These are phyloP conservation scores for Heteropelma amictum DNA, from an alignment of 2,888 invertebrate genomes.

Conservation along the genomic window DNA sequence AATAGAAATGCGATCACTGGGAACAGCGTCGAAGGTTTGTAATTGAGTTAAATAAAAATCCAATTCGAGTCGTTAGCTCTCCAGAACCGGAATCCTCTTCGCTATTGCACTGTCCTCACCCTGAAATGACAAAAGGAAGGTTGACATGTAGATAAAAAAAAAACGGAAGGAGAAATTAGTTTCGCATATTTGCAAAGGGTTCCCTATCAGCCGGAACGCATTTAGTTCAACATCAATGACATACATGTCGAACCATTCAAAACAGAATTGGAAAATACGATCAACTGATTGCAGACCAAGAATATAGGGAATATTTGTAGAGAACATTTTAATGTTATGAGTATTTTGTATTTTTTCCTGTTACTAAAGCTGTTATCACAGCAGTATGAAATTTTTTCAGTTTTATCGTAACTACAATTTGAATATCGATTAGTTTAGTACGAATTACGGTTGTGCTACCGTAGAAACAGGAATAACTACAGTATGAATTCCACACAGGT, in stretches of 20 bases:
- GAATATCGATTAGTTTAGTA: no score
- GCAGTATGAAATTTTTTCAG: no score
- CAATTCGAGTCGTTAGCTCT: constrained; percentile 54
- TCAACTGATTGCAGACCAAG: constrained; percentile 21
- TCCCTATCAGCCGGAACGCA: constrained; percentile 44
- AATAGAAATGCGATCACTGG: neutral
- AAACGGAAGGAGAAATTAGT: constrained; percentile 43
- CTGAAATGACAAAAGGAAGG: neutral
- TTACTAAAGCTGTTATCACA: no score
- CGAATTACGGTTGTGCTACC: no score
- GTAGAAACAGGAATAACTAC: no score
- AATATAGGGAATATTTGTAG: no score
- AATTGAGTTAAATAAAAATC: constrained; percentile 58
- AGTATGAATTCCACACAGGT: no score
- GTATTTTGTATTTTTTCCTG: no score
- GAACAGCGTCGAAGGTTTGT: constrained; percentile 10
- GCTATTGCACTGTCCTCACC: neutral
- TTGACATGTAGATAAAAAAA: neutral
- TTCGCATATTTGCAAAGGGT: constrained; percentile 55
- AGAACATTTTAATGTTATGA: no score
- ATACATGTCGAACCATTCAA: constrained; percentile 9
- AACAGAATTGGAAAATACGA: constrained; percentile 25
- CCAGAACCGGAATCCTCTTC: constrained; percentile 19
- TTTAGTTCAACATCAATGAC: no score
- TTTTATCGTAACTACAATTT: no score